Conservation (phyloP, 1,140 invertebrate genomes). For the Anadara kagoshimensis region DNA sequence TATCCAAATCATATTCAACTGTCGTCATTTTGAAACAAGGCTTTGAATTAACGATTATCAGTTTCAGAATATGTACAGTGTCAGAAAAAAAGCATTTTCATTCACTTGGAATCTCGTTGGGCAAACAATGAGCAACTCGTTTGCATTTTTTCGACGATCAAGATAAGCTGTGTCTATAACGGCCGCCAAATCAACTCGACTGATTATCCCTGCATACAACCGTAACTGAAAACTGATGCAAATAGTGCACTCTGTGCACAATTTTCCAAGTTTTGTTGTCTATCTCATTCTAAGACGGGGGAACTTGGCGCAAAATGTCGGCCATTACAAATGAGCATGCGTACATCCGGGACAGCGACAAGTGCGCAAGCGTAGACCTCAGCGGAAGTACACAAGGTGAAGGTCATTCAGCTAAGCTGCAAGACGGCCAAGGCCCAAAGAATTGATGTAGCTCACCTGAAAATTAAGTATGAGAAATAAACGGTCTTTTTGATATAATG, state of each 20-base stretch:
- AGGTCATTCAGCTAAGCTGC: slow-evolving; percentile 7
- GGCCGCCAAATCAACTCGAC: slow-evolving; percentile 8
- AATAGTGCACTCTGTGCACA: not conserved
- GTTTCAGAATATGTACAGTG: slow-evolving; percentile 7
- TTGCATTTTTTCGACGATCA: not conserved
- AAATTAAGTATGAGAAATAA: too few relatives aligned
- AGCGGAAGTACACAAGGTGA: slow-evolving; percentile 39
- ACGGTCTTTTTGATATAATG: too few relatives aligned
- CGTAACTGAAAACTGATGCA: slow-evolving; percentile 2
- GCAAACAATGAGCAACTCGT: not conserved
- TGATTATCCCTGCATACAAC: slow-evolving; percentile 4
- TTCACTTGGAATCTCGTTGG: slow-evolving; percentile 13
- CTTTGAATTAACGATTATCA: slow-evolving; percentile 78
- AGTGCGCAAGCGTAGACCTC: slow-evolving; percentile 45
- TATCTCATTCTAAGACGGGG: slow-evolving; percentile 8
- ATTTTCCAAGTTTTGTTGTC: slow-evolving; percentile 4
- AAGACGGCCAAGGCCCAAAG: too few relatives aligned
- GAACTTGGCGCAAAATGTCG: slow-evolving; percentile 66
- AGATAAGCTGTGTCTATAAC: not conserved
- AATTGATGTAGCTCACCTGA: too few relatives aligned
- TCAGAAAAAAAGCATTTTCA: slow-evolving; percentile 20
- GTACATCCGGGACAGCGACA: slow-evolving; percentile 49
- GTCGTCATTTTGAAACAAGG: slow-evolving; percentile 82
- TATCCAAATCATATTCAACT: slow-evolving; percentile 78
- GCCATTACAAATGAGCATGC: slow-evolving; percentile 60